Conservation (phyloP, 2,888 invertebrate genomes). For the Litoditis marina region DNA sequence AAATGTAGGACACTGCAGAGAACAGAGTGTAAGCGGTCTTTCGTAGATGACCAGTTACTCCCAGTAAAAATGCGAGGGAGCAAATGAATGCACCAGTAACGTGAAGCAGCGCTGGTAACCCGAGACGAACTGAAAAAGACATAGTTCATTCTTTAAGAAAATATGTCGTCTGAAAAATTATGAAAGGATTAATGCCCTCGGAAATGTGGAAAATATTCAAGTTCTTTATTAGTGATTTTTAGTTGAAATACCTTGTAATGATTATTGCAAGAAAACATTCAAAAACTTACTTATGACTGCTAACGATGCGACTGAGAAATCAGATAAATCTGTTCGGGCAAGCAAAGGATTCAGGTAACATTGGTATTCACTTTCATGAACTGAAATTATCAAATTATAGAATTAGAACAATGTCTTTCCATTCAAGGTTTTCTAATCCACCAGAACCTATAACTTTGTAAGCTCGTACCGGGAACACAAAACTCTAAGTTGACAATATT, state of each 20-base stretch:
- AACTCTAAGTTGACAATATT: neutral
- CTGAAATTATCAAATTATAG: conserved; percentile 20
- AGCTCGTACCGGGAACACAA: neutral
- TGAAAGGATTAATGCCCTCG: too few relatives aligned
- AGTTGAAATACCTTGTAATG: too few relatives aligned
- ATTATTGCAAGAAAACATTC: neutral
- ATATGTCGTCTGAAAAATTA: neutral
- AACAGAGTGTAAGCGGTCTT: conserved; percentile 49
- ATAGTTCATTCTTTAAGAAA: conserved; percentile 2
- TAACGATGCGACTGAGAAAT: conserved; percentile 55
- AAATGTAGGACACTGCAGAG: conserved; percentile 56
- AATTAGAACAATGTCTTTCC: too few relatives aligned
- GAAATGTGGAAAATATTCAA: too few relatives aligned
- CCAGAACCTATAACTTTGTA: too few relatives aligned
- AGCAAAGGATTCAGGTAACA: conserved; percentile 56
- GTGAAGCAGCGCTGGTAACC: conserved; percentile 54
- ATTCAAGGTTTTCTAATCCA: too few relatives aligned
- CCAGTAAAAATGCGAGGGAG: conserved; percentile 48
- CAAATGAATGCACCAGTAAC: conserved; percentile 49
- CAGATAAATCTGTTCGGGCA: conserved; percentile 52
- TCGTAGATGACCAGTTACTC: conserved; percentile 48
- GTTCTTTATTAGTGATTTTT: too few relatives aligned
- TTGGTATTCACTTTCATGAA: conserved; percentile 28
- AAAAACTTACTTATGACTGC: conserved; percentile 47
- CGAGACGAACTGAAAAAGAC: conserved; percentile 47